phyloP scores from a whole-genome alignment of 2,888 invertebrate genomes.

The Eledone cirrhosa region DNA sequence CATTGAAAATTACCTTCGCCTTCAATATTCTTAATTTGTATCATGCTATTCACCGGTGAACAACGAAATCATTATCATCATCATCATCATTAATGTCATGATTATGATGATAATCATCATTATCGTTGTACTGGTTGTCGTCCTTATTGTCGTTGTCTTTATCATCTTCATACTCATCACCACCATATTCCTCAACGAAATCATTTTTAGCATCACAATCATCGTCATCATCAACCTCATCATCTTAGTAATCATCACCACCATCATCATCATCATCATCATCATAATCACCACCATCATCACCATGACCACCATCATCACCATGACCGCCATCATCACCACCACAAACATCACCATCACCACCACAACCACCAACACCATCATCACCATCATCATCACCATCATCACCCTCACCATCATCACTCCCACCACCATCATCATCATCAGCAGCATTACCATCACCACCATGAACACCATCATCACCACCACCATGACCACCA shows the following conservation, averaged over 20 bases:
- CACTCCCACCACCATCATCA: not conserved
- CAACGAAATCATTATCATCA: not conserved
- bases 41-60: too few species aligned
- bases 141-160: not conserved
- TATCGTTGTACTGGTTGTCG: not conserved
- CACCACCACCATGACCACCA: not conserved
- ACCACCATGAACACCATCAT: too few species aligned
- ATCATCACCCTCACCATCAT: not conserved
- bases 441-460: too few species aligned
- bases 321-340: not conserved
- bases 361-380: too few species aligned
- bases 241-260: not conserved
- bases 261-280: not conserved
- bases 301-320: not conserved
- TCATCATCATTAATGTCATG: not conserved
- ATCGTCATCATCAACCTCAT: not conserved
- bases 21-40: too few species aligned
- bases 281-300: not conserved
- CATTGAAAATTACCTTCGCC: too few species aligned
- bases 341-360: not conserved
- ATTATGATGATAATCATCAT: not conserved
- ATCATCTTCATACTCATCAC: not conserved
- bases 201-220: not conserved
- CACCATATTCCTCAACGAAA: not conserved
- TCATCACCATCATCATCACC: not conserved